Percentiles rank a stretch among this genome's conserved stretches.
These are phyloP conservation scores for Anguilla anguilla DNA, from an alignment of 2,797 vertebrate genomes.

Conservation along the genomic window DNA sequence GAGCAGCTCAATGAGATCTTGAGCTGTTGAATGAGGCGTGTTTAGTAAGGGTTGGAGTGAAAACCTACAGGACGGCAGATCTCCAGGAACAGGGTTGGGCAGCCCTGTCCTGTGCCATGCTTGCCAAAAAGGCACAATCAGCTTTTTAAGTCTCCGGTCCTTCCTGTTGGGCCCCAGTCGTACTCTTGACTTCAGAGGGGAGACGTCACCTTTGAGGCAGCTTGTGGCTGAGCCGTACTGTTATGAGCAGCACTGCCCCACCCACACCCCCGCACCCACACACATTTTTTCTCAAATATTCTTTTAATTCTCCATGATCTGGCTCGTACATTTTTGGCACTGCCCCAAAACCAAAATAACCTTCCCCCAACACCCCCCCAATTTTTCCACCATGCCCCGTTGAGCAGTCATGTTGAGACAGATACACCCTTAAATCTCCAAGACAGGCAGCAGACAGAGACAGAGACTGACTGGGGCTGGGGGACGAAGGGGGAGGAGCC, in stretches of 20 bases:
- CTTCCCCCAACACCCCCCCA: not conserved
- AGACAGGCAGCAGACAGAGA: not conserved
- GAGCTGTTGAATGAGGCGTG: too few species aligned
- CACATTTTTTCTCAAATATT: not conserved
- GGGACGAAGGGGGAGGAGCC: not conserved
- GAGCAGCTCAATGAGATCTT: too few species aligned
- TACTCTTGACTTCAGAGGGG: not conserved
- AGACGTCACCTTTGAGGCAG: not conserved
- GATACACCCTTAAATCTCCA: slow-evolving; percentile 30
- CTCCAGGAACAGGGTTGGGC: too few species aligned
- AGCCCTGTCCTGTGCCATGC: too few species aligned
- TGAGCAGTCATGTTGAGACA: slow-evolving; percentile 35
- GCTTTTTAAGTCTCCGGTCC: not conserved
- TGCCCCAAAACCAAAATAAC: slow-evolving; percentile 30
- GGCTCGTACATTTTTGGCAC: not conserved
- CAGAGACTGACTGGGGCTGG: not conserved
- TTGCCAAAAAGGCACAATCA: too few species aligned
- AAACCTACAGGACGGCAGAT: too few species aligned
- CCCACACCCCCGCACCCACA: not conserved
- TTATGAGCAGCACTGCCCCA: too few species aligned
- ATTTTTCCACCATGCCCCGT: not conserved
- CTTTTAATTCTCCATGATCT: not conserved
- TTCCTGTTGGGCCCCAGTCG: not conserved
- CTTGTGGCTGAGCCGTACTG: not conserved
- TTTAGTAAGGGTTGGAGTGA: too few species aligned